A percentile compares a stretch with the other conserved stretches of the same genome.
Evolutionary conservation across 2,113 vertebrate genomes (phyloP).

Genomic region (Brienomyrus brachyistius): DNA sequence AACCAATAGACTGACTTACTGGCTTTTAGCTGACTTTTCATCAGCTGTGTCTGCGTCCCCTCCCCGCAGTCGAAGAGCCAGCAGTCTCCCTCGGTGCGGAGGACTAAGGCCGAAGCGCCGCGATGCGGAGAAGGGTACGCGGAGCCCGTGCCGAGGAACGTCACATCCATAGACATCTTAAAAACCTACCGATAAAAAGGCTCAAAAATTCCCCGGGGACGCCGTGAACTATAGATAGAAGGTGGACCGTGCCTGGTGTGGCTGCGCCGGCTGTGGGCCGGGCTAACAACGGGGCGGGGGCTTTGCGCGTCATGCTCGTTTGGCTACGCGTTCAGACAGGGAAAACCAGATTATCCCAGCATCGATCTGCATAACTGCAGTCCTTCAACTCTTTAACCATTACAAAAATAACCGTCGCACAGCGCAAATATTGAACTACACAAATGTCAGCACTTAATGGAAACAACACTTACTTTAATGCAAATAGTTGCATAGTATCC

Average conservation of each 20-base stretch:
- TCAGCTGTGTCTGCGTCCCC: conserved; percentile 86
- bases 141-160: conserved; percentile 83
- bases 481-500: background rate
- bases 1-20: conserved; percentile 48
- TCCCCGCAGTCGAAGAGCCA: conserved; percentile 97
- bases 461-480: background rate
- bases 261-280: background rate
- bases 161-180: conserved; percentile 79
- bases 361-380: background rate
- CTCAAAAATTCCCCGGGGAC: background rate
- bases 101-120: conserved; percentile 74
- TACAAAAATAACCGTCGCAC: background rate
- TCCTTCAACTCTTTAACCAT: background rate
- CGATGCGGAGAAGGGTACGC: conserved; percentile 76
- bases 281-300: background rate
- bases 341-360: background rate
- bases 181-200: background rate
- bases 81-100: conserved; percentile 75
- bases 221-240: background rate
- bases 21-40: conserved; percentile 78
- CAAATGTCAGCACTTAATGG: background rate
- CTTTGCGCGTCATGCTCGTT: background rate
- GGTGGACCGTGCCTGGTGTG: background rate
- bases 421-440: background rate
- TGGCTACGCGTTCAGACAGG: background rate